Evolutionary conservation across 35 echinoderm and acorn worm species (phyloP).

Genomic region (Strongylocentrotus purpuratus): DNA sequence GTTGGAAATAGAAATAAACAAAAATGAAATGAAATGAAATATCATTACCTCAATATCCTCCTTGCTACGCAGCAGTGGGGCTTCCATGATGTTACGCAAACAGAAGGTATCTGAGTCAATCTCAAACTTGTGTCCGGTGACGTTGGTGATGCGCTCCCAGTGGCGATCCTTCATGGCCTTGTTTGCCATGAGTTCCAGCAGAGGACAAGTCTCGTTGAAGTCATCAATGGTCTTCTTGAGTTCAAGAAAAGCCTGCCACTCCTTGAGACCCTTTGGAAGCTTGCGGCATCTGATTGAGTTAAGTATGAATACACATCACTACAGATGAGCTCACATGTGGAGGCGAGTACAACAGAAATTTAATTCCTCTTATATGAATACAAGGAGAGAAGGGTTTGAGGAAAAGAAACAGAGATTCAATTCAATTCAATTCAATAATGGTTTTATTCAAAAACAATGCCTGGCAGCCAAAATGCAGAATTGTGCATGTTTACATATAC

Average conservation of each 20-base stretch:
- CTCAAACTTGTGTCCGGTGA: slow-evolving; percentile 83
- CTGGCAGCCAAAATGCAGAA: too few relatives aligned
- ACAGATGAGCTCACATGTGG: too few relatives aligned
- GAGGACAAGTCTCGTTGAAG: slow-evolving; percentile 98
- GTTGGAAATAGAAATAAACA: too few relatives aligned
- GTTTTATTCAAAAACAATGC: too few relatives aligned
- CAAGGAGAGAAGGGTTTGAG: too few relatives aligned
- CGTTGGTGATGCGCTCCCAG: slow-evolving; percentile 86
- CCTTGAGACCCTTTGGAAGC: slow-evolving; percentile 89
- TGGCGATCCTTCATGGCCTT: slow-evolving; percentile 94
- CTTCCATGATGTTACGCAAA: slow-evolving; percentile 94
- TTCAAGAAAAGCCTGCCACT: slow-evolving; percentile 95
- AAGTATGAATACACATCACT: too few relatives aligned
- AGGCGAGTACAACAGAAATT: too few relatives aligned
- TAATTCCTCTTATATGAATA: too few relatives aligned
- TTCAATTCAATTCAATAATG: too few relatives aligned
- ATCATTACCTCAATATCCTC: slow-evolving; percentile 94
- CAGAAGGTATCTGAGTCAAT: slow-evolving; percentile 88
- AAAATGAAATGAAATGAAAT: too few relatives aligned
- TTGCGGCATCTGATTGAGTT: slow-evolving; percentile 75
- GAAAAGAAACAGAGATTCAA: too few relatives aligned
- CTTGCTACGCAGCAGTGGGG: slow-evolving; percentile 82
- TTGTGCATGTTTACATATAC: too few relatives aligned
- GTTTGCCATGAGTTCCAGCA: slow-evolving; percentile 97
- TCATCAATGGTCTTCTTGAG: slow-evolving; percentile 99